A percentile compares a stretch with the other conserved stretches of the same genome.
These are phyloP conservation scores for Delichon dasypus DNA, from an alignment of 2,797 vertebrate genomes.

Conservation along the genomic window DNA sequence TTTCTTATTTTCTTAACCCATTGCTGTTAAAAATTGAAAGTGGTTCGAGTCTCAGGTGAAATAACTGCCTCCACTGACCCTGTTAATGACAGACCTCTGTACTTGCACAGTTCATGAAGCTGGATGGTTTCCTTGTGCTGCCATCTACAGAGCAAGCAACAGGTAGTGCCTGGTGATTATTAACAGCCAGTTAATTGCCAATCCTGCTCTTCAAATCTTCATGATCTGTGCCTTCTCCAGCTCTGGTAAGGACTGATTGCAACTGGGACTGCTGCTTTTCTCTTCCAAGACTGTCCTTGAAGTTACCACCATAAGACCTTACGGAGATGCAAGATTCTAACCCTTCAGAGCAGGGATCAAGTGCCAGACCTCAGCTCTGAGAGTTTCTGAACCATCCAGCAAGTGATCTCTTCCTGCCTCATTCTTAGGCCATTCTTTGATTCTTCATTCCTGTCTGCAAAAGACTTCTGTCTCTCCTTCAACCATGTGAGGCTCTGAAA, in stretches of 20 bases:
- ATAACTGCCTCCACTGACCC: not conserved
- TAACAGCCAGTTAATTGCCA: not conserved
- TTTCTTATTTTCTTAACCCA: conserved; percentile 34
- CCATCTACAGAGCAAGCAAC: conserved; percentile 65
- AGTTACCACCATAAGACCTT: not conserved
- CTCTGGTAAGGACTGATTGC: not conserved
- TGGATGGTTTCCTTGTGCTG: conserved; percentile 57
- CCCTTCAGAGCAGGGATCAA: not conserved
- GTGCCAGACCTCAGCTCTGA: not conserved
- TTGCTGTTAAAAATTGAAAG: conserved; percentile 47
- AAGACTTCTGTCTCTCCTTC: not conserved
- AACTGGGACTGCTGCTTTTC: not conserved
- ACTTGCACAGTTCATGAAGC: not conserved
- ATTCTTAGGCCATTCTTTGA: not conserved
- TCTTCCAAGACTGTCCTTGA: not conserved
- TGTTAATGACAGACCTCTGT: not conserved
- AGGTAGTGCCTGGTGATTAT: not conserved
- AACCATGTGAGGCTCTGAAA: not conserved
- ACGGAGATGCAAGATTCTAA: not conserved
- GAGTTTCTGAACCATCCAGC: not conserved
- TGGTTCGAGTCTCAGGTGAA: conserved; percentile 15
- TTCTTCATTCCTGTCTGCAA: not conserved
- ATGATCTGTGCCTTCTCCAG: not conserved
- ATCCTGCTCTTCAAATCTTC: not conserved
- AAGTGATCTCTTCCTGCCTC: not conserved